These are phyloP conservation scores for Empidonax traillii DNA, from an alignment of 2,113 vertebrate genomes.

Conservation along the genomic window DNA sequence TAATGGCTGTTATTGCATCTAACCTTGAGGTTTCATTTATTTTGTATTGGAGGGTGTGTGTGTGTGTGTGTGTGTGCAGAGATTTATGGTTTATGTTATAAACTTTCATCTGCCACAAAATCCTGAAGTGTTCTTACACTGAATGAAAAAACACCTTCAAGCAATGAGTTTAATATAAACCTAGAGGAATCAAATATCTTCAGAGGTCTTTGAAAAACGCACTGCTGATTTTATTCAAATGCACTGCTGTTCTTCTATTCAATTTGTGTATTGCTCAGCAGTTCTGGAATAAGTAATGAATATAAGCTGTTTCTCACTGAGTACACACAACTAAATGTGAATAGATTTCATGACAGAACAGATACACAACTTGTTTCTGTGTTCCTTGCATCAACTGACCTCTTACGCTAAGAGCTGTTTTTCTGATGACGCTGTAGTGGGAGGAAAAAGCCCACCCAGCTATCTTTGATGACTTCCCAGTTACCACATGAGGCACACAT, in stretches of 20 bases:
- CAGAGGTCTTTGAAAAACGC: background rate
- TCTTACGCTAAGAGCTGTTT: background rate
- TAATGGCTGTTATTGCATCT: constrained; percentile 19
- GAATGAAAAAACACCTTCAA: constrained; percentile 26
- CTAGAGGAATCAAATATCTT: background rate
- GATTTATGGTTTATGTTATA: constrained; percentile 27
- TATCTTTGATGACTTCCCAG: background rate
- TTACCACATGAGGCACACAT: background rate
- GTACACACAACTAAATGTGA: background rate
- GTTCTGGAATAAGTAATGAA: background rate
- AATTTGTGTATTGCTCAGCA: background rate
- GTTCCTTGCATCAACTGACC: background rate
- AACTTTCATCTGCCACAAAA: constrained; percentile 45
- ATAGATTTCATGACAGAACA: background rate
- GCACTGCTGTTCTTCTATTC: background rate
- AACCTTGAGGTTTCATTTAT: constrained; percentile 38
- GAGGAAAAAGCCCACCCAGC: background rate
- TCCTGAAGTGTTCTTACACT: background rate
- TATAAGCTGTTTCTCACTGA: background rate
- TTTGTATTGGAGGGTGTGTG: background rate
- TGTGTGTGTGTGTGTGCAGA: background rate
- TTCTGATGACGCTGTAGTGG: background rate
- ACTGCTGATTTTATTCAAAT: background rate
- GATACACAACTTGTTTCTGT: background rate
- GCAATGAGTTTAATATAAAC: constrained; percentile 26